Conservation (phyloP, 2,888 invertebrate species). For the Calliscelio sp. region DNA sequence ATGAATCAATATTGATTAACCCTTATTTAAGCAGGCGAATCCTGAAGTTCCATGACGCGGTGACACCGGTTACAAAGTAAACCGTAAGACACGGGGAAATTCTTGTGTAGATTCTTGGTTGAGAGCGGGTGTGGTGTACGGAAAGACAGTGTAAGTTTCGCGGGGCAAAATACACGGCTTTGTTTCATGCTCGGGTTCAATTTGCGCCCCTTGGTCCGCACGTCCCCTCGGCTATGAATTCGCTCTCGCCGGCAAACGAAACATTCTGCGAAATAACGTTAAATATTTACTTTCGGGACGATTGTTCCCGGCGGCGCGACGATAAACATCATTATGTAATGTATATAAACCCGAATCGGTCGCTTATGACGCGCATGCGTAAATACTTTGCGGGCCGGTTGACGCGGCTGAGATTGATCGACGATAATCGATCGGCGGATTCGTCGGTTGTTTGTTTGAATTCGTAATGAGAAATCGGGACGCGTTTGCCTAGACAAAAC, state of each 20-base stretch:
- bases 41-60: conserved; percentile 7
- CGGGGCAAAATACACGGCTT: conserved; percentile 68
- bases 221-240: conserved; percentile 60
- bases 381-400: conserved; percentile 67
- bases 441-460: conserved; percentile 40
- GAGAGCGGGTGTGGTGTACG: not conserved
- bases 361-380: conserved; percentile 57
- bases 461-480: conserved; percentile 54
- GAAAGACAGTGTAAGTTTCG: conserved; percentile 56
- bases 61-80: conserved; percentile 35
- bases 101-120: conserved; percentile 34
- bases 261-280: conserved; percentile 86
- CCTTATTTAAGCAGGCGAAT: conserved; percentile 50
- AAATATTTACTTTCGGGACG: conserved; percentile 85
- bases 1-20: conserved; percentile 67
- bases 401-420: conserved; percentile 68
- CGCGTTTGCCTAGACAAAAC: conserved; percentile 62
- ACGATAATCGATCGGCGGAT: conserved; percentile 60
- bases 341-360: conserved; percentile 82
- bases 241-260: conserved; percentile 79
- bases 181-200: conserved; percentile 77
- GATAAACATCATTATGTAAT: conserved; percentile 86
- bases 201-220: conserved; percentile 76
- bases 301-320: conserved; percentile 83
- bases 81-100: conserved; percentile 16